Percentiles rank a stretch among this genome's conserved stretches.
Conservation (phyloP, 2,888 invertebrate genomes). For the Stictocephala bisonia region DNA sequence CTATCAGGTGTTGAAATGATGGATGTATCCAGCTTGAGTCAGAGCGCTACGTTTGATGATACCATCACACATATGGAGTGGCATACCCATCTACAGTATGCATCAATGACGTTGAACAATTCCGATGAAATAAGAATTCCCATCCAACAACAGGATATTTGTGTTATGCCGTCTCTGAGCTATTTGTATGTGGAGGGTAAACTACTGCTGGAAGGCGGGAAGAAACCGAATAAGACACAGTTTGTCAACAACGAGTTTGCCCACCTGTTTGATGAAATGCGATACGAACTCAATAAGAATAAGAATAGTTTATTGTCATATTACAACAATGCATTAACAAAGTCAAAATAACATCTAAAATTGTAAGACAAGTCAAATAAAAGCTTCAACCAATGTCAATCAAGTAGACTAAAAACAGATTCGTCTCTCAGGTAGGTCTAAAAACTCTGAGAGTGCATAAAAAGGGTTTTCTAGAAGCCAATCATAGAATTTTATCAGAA, state of each 20-base stretch:
- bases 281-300: conserved; percentile 63
- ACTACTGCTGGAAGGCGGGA: not conserved
- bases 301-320: too few relatives aligned
- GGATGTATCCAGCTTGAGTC: conserved; percentile 43
- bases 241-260: conserved; percentile 46
- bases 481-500: too few relatives aligned
- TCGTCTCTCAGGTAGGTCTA: too few relatives aligned
- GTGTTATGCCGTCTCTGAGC: conserved; percentile 47
- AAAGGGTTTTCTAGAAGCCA: too few relatives aligned
- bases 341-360: too few relatives aligned
- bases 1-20: conserved; percentile 41
- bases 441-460: too few relatives aligned
- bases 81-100: conserved; percentile 48
- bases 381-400: too few relatives aligned
- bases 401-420: too few relatives aligned
- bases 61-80: conserved; percentile 34
- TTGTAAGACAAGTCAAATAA: too few relatives aligned
- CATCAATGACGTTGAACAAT: conserved; percentile 47
- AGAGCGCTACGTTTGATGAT: conserved; percentile 48
- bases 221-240: not conserved
- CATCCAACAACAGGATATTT: conserved; percentile 49
- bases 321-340: too few relatives aligned
- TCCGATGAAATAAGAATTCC: conserved; percentile 53
- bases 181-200: conserved; percentile 49
- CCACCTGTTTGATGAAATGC: conserved; percentile 55